Percentiles rank a stretch among this genome's conserved stretches.
These are phyloP conservation scores for Petrocephalus zakoni DNA, from an alignment of 2,113 vertebrate species.

Conservation along the genomic window DNA sequence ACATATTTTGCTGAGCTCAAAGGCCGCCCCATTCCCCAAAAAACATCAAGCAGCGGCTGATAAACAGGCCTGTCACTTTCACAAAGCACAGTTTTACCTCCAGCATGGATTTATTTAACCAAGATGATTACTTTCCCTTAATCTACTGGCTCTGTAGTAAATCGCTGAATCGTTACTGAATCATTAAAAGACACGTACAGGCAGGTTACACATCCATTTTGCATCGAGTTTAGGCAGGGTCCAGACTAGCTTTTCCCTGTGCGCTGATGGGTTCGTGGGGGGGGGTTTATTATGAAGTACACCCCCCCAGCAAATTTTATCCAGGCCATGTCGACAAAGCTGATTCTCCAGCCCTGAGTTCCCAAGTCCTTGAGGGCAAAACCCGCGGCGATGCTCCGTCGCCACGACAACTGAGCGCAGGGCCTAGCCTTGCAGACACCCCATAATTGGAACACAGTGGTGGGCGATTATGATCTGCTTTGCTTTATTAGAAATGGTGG, in stretches of 20 bases:
- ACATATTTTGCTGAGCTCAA: background rate
- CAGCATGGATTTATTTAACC: background rate
- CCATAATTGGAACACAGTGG: background rate
- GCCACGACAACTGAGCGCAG: background rate
- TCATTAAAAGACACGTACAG: background rate
- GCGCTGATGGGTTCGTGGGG: background rate
- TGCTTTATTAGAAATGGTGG: background rate
- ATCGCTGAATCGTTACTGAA: background rate
- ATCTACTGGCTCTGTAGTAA: background rate
- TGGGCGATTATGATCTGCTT: background rate
- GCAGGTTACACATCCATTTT: background rate
- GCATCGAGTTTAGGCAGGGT: background rate
- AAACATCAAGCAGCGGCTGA: background rate
- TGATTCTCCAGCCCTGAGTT: background rate
- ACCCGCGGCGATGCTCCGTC: background rate
- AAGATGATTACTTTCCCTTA: background rate
- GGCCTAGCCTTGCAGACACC: background rate
- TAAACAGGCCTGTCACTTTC: background rate
- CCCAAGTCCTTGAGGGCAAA: background rate
- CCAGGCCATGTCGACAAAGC: background rate
- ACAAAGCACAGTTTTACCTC: background rate
- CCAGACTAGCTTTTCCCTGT: background rate
- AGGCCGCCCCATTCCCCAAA: background rate
- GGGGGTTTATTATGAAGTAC: background rate
- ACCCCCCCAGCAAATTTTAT: background rate